Evolutionary conservation across 2,113 vertebrate genomes (phyloP).

Genomic region (Ophthalmolycus amberensis): DNA sequence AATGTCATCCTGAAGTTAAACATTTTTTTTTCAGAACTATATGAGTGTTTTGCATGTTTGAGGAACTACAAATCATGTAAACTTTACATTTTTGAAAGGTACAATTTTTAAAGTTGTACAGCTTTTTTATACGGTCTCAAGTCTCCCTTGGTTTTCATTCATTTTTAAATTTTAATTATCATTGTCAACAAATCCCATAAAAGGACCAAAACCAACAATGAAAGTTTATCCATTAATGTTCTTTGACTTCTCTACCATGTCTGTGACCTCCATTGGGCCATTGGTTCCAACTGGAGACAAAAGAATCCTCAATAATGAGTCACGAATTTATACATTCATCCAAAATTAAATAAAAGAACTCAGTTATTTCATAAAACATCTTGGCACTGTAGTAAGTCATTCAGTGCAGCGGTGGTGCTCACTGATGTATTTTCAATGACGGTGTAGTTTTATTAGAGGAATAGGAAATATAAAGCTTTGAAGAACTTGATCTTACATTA

Average conservation of each 20-base stretch:
- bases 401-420: neutral
- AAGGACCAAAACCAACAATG: too few species aligned
- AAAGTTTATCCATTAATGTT: neutral
- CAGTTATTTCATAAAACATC: too few species aligned
- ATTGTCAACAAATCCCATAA: too few species aligned
- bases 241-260: neutral
- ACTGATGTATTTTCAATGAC: neutral
- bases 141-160: too few species aligned
- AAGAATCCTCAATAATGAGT: neutral
- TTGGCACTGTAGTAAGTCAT: neutral
- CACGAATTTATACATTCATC: neutral
- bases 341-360: neutral
- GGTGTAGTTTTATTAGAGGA: neutral
- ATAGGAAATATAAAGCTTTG: neutral
- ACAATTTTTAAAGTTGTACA: neutral
- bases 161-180: too few species aligned
- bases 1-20: neutral
- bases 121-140: neutral
- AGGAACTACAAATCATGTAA: neutral
- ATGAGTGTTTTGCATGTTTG: neutral
- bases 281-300: neutral
- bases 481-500: neutral
- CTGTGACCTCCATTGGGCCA: neutral
- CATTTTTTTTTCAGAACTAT: neutral
- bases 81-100: neutral